Evolutionary conservation across 2,113 vertebrate genomes (phyloP), one percentile per base, ranked within the genome.

Genomic region (Romanogobio albipinnatus): DNA sequence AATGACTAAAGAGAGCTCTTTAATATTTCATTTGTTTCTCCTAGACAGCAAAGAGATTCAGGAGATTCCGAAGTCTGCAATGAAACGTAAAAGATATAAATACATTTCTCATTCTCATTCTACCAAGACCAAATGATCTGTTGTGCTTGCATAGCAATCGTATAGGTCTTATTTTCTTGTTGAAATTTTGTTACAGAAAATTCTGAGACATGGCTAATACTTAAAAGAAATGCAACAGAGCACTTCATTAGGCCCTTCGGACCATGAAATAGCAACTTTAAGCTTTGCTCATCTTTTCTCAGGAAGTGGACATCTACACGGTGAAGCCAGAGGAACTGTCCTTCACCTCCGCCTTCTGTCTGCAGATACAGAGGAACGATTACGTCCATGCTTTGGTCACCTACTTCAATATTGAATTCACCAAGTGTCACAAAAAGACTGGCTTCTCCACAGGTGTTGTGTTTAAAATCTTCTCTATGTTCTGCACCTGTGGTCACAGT

Each of bases 381-480:
- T 99, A 99, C 53, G 91, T 99, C 89, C 98, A 99, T 0, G 98
- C 98, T 17, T 91, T 99, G 87, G 96, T 99, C 92, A 98, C 98
- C 85, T 99, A 98, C 91, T 99, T 99, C 93, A 97, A 97, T 93
- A 97, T 99, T 0, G 98, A 99, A 91, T 99, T 99, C 95, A 98
- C 98, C 0, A 99, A 99, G 93, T 99, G 98, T 95, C 98, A 99
- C 91, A 99, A 99, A 86, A 99, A 98, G 89, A 99, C 97, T 4
- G 96, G 97, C 17, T 99, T 99, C 93, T 99, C 98, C 85, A 99
- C 98, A 90, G 98, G 98, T 98, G 90, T 91, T 0, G 1, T 29
- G 47, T 39, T 76, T 70, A 33, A 51, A 19, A 75, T 33, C 3
- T 5, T 53, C 19, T 74, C 24, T 22, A 1, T 19, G 14, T 33